Evolutionary conservation across 1,140 invertebrate species (phyloP).

Genomic region (Calosoma granatense): DNA sequence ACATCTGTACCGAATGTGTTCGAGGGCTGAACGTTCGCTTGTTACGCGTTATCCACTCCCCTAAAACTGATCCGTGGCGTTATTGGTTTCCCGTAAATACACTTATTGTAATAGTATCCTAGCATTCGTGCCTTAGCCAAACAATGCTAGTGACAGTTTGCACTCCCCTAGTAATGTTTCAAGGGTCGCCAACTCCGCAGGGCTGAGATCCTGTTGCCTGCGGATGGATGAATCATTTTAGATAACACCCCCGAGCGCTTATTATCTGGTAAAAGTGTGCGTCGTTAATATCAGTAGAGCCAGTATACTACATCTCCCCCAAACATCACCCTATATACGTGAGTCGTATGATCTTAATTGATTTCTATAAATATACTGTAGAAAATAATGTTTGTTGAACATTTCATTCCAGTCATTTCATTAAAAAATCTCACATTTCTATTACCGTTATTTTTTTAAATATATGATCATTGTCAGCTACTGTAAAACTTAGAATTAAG

Average conservation of each 20-base stretch:
- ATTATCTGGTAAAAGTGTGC: neutral
- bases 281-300: neutral
- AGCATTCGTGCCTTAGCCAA: neutral
- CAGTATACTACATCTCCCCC: too few relatives aligned
- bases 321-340: neutral
- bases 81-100: neutral
- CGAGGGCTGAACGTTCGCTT: too few relatives aligned
- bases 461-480: too few relatives aligned
- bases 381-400: neutral
- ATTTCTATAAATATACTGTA: neutral
- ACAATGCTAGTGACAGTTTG: neutral
- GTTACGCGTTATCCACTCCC: too few relatives aligned
- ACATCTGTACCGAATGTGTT: too few relatives aligned
- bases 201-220: neutral
- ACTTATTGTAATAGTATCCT: conserved; percentile 3
- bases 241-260: neutral
- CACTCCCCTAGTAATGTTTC: neutral
- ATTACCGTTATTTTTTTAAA: neutral
- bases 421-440: neutral
- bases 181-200: neutral
- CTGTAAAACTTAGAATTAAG: too few relatives aligned
- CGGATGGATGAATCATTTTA: neutral
- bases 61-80: neutral
- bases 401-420: neutral
- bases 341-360: neutral